phyloP scores from a whole-genome alignment of 1,140 invertebrate genomes.

The Luehdorfia chinensis region DNA sequence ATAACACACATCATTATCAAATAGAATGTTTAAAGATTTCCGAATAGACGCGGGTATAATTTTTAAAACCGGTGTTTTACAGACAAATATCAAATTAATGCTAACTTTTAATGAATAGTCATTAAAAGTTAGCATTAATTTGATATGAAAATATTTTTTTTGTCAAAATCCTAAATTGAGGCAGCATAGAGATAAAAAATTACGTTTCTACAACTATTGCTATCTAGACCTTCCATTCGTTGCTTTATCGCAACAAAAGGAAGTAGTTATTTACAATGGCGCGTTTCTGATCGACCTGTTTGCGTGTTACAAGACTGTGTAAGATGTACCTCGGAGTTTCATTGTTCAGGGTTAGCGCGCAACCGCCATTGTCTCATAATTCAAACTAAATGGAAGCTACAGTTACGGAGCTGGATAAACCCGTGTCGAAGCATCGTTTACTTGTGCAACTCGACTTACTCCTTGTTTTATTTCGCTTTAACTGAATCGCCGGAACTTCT shows the following conservation, averaged over 20 bases:
- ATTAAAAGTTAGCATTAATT: too few relatives aligned
- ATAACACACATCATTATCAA: too few relatives aligned
- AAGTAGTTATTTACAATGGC: constrained; percentile 14
- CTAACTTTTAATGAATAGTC: too few relatives aligned
- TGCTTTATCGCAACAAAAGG: constrained; percentile 15
- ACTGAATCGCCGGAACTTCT: constrained; percentile 12
- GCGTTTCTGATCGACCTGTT: constrained; percentile 16
- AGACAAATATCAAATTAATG: too few relatives aligned
- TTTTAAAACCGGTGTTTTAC: too few relatives aligned
- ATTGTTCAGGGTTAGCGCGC: constrained; percentile 15
- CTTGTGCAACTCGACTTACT: constrained; percentile 5
- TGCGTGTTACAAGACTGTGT: constrained; percentile 15
- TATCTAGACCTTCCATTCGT: constrained; percentile 10
- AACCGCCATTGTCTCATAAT: constrained; percentile 12
- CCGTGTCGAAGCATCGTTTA: constrained; percentile 1
- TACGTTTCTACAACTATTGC: constrained; percentile 13
- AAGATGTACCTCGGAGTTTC: constrained; percentile 6
- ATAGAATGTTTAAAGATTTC: too few relatives aligned
- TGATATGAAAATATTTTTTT: too few relatives aligned
- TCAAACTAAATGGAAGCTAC: constrained; percentile 6
- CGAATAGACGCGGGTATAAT: too few relatives aligned
- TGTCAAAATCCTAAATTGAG: constrained; percentile 2
- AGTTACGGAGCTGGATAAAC: constrained; percentile 6
- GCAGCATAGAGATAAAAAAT: constrained; percentile 11
- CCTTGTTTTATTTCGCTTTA: constrained; percentile 15